A percentile compares a stretch with the other conserved stretches of the same genome.
Conservation (phyloP, 2,888 invertebrate species). For the Agonopterix alstromeriana region DNA sequence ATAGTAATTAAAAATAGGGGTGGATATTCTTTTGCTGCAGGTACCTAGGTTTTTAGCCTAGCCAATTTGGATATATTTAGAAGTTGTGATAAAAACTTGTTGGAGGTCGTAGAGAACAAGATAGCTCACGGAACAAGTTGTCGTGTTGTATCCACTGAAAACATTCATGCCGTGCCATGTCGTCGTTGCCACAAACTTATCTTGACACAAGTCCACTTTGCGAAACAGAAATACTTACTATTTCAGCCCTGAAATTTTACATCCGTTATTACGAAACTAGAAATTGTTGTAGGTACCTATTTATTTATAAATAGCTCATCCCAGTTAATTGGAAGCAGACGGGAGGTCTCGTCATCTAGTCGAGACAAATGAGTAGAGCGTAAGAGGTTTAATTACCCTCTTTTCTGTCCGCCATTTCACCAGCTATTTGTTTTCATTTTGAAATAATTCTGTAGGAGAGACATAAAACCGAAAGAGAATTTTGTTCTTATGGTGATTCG, state of each 20-base stretch:
- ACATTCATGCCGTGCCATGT: slow-evolving; percentile 1
- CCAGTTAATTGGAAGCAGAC: slow-evolving; percentile 26
- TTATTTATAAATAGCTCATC: slow-evolving; percentile 21
- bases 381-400: slow-evolving; percentile 45
- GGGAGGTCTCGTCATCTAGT: slow-evolving; percentile 16
- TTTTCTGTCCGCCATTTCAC: slow-evolving; percentile 33
- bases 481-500: too few species aligned
- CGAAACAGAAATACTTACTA: too few species aligned
- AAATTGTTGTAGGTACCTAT: neutral
- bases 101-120: slow-evolving; percentile 4
- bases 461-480: too few species aligned
- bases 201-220: neutral
- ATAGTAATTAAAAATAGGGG: too few species aligned
- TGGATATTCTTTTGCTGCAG: too few species aligned
- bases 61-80: slow-evolving; percentile 6
- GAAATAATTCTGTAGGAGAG: neutral
- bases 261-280: too few species aligned
- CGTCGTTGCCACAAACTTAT: slow-evolving; percentile 4
- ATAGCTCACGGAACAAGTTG: slow-evolving; percentile 4
- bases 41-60: too few species aligned
- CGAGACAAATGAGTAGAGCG: slow-evolving; percentile 36
- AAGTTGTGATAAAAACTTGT: slow-evolving; percentile 1
- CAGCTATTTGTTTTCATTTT: slow-evolving; percentile 25
- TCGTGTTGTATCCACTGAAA: slow-evolving; percentile 5
- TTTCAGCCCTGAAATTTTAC: too few species aligned